phyloP scores from a whole-genome alignment of 1,140 invertebrate species.

The Archivesica marissinica region DNA sequence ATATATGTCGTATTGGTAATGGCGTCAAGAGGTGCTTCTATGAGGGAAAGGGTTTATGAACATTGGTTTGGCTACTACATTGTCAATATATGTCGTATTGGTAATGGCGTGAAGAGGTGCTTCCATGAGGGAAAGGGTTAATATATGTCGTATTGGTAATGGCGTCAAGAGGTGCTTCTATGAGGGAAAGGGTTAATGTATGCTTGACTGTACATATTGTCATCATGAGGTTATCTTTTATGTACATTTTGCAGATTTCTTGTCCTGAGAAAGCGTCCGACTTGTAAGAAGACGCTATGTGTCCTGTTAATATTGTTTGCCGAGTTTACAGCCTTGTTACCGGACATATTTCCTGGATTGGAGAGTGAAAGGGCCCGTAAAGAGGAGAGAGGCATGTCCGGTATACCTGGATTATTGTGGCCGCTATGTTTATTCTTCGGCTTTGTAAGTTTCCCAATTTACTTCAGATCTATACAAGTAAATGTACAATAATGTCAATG shows the following conservation, averaged over 20 bases:
- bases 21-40: no score
- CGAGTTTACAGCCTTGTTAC: slow-evolving; percentile 68
- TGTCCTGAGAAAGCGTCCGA: slow-evolving; percentile 64
- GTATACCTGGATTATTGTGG: slow-evolving; percentile 67
- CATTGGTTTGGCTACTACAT: no score
- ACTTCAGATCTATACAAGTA: no score
- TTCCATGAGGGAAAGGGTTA: no score
- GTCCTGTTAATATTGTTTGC: slow-evolving; percentile 65
- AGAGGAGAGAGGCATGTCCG: slow-evolving; percentile 66
- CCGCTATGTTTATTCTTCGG: slow-evolving; percentile 67
- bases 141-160: no score
- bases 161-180: no score
- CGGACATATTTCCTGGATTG: slow-evolving; percentile 67
- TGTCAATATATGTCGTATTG: no score
- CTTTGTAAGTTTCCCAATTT: slow-evolving; percentile 74
- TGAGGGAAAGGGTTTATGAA: no score
- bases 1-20: no score
- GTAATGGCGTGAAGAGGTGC: no score
- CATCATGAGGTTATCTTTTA: not conserved
- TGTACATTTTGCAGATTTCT: slow-evolving; percentile 61
- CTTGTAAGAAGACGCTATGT: slow-evolving; percentile 59
- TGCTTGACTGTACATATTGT: not conserved
- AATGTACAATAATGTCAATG: no score
- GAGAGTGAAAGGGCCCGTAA: slow-evolving; percentile 47
- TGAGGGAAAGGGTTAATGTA: no score